A percentile compares a stretch with the other conserved stretches of the same genome.
phyloP scores from a whole-genome alignment of 1,140 invertebrate species.

The Zaprionus lachaisei region DNA sequence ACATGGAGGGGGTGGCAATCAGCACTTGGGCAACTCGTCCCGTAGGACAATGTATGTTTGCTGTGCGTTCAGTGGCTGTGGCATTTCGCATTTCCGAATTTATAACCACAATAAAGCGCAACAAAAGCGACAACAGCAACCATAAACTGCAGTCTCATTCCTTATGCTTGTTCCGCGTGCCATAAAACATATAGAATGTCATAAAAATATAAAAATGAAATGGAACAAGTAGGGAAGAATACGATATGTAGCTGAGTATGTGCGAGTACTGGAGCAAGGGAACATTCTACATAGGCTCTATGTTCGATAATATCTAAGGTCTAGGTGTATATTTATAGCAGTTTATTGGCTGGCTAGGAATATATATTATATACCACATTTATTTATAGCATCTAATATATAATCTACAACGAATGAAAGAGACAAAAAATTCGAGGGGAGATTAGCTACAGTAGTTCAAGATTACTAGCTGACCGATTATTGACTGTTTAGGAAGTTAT shows the following conservation, averaged over 20 bases:
- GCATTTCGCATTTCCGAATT: conserved; percentile 35
- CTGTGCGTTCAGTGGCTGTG: neutral
- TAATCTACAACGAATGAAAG: neutral
- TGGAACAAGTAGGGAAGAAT: conserved; percentile 25
- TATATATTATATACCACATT: neutral
- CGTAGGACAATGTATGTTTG: neutral
- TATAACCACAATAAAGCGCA: conserved; percentile 53
- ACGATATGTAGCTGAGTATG: neutral
- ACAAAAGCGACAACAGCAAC: conserved; percentile 43
- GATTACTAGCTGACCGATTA: neutral
- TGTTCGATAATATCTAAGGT: neutral
- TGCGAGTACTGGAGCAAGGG: too few relatives aligned
- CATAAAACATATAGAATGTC: conserved; percentile 60
- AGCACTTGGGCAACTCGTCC: neutral
- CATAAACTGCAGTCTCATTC: conserved; percentile 39
- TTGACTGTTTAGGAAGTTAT: neutral
- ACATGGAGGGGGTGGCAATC: neutral
- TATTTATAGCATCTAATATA: neutral
- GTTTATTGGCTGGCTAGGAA: neutral
- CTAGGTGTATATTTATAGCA: neutral
- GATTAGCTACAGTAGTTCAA: neutral
- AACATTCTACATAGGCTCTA: neutral
- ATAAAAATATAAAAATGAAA: conserved; percentile 59
- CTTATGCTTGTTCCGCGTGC: conserved; percentile 13
- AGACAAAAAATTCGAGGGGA: neutral